Evolutionary conservation across 2,888 invertebrate genomes (phyloP).

Genomic region (Drosophila nr. medialis): DNA sequence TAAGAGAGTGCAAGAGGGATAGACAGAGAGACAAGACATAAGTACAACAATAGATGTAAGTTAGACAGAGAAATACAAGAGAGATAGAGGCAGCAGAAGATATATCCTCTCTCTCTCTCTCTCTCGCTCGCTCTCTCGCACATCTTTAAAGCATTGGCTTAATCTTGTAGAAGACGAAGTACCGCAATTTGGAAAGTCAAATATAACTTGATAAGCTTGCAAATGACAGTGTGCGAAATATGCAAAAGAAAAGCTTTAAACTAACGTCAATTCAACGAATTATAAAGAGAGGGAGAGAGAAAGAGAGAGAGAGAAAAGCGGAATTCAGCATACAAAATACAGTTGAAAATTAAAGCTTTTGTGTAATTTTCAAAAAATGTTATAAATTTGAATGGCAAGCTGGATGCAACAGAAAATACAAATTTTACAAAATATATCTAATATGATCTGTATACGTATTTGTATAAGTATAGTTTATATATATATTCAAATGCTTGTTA

Average conservation of each 20-base stretch:
- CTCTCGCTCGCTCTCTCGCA: background rate
- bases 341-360: background rate
- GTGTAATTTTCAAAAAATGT: background rate
- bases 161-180: background rate
- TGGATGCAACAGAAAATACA: too few species aligned
- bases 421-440: background rate
- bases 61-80: background rate
- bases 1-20: background rate
- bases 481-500: background rate
- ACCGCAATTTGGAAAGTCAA: background rate
- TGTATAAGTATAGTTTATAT: too few species aligned
- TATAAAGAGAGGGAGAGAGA: background rate
- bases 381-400: background rate
- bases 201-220: background rate
- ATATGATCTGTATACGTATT: background rate
- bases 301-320: background rate
- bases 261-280: background rate
- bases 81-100: background rate
- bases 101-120: background rate
- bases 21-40: background rate
- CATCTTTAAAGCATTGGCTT: background rate
- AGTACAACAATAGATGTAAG: background rate
- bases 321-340: background rate
- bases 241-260: background rate
- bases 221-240: background rate